These are phyloP conservation scores for Cromileptes altivelis DNA, from an alignment of 2,113 vertebrate genomes.

Conservation along the genomic window DNA sequence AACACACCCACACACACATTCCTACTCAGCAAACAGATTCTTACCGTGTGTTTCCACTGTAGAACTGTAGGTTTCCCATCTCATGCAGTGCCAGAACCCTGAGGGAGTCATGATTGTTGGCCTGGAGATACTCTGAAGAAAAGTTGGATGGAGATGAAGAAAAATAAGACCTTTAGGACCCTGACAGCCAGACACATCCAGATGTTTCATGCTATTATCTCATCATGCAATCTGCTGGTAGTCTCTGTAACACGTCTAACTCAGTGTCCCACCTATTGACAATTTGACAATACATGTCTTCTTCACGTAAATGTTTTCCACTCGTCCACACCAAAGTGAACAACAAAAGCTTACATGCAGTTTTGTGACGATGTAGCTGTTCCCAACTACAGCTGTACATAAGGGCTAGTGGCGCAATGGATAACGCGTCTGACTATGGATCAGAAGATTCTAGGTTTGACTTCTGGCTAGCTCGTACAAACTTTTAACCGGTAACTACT, in stretches of 20 bases:
- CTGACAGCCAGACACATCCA: not conserved
- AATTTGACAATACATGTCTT: not conserved
- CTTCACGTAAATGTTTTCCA: not conserved
- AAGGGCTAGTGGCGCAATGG: constrained; percentile 89
- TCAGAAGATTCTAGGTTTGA: constrained; percentile 88
- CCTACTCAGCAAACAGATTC: constrained; percentile 6
- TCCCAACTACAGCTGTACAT: no score
- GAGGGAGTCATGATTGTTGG: constrained; percentile 85
- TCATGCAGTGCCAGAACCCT: constrained; percentile 90
- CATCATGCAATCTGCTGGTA: not conserved
- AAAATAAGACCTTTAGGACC: constrained; percentile 2
- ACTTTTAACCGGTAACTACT: no score
- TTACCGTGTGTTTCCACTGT: constrained; percentile 89
- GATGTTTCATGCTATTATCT: not conserved
- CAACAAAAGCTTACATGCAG: no score
- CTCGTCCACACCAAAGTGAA: no score
- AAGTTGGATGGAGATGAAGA: not conserved
- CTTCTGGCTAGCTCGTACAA: no score
- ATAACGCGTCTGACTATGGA: constrained; percentile 91
- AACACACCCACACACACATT: not conserved
- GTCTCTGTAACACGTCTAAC: not conserved
- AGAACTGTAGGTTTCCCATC: constrained; percentile 92
- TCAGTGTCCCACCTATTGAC: not conserved
- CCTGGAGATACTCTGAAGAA: constrained; percentile 89
- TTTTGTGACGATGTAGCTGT: no score